phyloP scores from a whole-genome alignment of 2,888 invertebrate species.

The Scotopteryx bipunctaria region DNA sequence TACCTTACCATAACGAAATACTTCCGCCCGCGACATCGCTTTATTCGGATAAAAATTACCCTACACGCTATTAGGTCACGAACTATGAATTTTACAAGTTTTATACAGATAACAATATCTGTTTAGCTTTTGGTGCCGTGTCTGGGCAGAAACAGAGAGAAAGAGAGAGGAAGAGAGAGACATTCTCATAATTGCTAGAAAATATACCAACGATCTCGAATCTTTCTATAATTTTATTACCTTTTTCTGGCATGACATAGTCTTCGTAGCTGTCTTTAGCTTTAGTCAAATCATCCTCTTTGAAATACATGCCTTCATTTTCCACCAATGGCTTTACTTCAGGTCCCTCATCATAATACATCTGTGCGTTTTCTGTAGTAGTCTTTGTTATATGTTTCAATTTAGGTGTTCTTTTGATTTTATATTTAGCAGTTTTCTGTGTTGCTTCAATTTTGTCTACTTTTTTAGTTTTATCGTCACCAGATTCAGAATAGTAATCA shows the following conservation, averaged over 20 bases:
- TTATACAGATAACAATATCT: too few relatives aligned
- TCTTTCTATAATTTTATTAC: too few relatives aligned
- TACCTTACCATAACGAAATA: too few relatives aligned
- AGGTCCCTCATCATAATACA: slow-evolving; percentile 11
- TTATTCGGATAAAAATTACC: too few relatives aligned
- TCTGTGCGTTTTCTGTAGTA: slow-evolving; percentile 3
- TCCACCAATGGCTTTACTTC: slow-evolving; percentile 8
- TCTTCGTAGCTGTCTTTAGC: slow-evolving; percentile 63
- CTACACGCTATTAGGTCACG: too few relatives aligned
- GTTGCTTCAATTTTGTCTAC: not conserved
- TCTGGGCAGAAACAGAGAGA: too few relatives aligned
- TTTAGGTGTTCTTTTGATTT: not conserved
- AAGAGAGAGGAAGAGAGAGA: too few relatives aligned
- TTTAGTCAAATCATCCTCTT: slow-evolving; percentile 38
- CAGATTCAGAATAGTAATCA: not conserved
- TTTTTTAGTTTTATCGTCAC: not conserved
- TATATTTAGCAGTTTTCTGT: not conserved
- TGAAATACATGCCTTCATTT: slow-evolving; percentile 29
- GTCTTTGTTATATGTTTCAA: not conserved
- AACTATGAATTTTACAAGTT: too few relatives aligned
- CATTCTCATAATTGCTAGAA: too few relatives aligned
- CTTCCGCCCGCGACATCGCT: too few relatives aligned
- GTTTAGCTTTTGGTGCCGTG: too few relatives aligned
- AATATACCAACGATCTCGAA: too few relatives aligned
- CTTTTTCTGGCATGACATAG: slow-evolving; percentile 53